Base-by-base conservation (phyloP, 2,113 vertebrate species). In the Phainopepla nitens region DNA sequence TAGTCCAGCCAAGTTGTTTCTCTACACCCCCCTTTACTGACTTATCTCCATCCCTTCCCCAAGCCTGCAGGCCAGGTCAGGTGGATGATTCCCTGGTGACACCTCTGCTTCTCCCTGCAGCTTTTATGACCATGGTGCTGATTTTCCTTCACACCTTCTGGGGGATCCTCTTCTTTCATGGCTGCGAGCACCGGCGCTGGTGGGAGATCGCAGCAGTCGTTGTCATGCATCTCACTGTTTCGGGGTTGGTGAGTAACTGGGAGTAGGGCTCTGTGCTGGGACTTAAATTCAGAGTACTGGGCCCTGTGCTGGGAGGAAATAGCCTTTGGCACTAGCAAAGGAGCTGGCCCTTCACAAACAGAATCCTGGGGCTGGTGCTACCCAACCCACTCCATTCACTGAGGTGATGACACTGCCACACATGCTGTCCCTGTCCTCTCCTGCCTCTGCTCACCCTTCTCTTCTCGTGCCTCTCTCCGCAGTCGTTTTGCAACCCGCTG, bases 81-180 rank as follows among this genome's bases (percentile, higher is more conserved):
- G 12, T 3, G 2, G 6, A 10, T 68, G 36, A 10, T 44, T 51
- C 57, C 35, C 6, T 36, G 9, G 13, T 92, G 54, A 87, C 54
- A 19, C 23, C 17, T 15, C 8, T 54, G 9, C 29, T 4, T 6
- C 24, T 93, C 9, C 53, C 17, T 51, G 20, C 94, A 98, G 98
- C 98, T 79, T 97, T 98, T 91, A 98, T 98, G 98, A 98, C 98
- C 69, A 97, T 98, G 96, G 98, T 98, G 39, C 75, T 98, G 87
- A 98, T 98, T 54, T 95, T 98, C 35, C 97, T 98, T 65, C 98
- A 98, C 92, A 98, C 97, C 21, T 98, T 98, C 92, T 98, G 98
- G 98, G 98, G 98, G 4, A 98, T 98, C 68, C 72, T 98, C 82
- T 98, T 98, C 89, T 98, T 98, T 56, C 98, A 98, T 0, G 98